phyloP scores from a whole-genome alignment of 35 echinoderm and acorn worm species.

The Ophiothrix spiculata region DNA sequence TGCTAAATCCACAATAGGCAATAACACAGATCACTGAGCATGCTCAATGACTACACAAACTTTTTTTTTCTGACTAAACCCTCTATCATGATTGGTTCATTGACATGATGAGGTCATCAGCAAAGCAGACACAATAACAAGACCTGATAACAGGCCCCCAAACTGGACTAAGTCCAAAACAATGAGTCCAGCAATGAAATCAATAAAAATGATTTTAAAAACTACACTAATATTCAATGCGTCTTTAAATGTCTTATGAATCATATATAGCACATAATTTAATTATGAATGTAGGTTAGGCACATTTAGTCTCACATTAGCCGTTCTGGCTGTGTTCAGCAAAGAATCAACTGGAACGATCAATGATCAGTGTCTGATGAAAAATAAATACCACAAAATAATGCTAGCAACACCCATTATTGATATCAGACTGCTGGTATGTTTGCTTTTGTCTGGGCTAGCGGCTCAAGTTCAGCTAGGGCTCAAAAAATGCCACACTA shows the following conservation, averaged over 20 bases:
- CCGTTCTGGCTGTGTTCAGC: no score
- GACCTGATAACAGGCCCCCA: background rate
- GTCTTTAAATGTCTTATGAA: background rate
- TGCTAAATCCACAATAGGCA: background rate
- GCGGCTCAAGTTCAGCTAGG: no score
- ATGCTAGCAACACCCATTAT: no score
- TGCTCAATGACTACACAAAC: background rate
- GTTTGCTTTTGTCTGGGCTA: no score
- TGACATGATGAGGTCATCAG: background rate
- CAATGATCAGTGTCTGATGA: no score
- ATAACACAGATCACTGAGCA: constrained; percentile 1
- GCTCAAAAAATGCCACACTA: no score
- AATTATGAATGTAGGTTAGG: background rate
- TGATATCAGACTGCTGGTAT: no score
- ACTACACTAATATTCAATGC: background rate
- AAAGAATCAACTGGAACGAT: no score
- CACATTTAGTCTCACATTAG: no score
- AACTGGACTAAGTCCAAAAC: background rate
- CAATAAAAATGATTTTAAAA: background rate
- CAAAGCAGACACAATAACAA: background rate
- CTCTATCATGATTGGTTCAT: background rate
- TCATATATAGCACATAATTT: background rate
- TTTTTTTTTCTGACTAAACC: background rate
- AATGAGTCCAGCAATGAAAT: background rate
- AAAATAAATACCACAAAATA: no score